These are phyloP conservation scores for Suricata suricatta DNA, from an alignment of 2,113 vertebrate genomes.

Conservation along the genomic window DNA sequence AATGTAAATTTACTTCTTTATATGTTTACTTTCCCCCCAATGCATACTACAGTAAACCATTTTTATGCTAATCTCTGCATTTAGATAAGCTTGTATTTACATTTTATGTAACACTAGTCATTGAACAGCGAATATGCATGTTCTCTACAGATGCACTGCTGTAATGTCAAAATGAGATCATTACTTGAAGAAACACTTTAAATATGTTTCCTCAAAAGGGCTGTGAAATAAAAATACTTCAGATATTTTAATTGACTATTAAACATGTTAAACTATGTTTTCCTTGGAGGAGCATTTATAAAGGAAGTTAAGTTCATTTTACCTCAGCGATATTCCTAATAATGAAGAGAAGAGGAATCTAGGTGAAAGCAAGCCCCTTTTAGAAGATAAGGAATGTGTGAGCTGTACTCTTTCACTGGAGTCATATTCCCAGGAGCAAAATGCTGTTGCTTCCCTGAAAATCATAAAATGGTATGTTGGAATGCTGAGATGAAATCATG, in stretches of 20 bases:
- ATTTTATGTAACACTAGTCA: slow-evolving; percentile 60
- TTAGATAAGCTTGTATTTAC: slow-evolving; percentile 78
- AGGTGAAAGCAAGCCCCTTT: background rate
- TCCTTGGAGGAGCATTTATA: background rate
- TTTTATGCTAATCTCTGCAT: slow-evolving; percentile 67
- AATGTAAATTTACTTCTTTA: slow-evolving; percentile 70
- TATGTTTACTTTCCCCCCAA: slow-evolving; percentile 77
- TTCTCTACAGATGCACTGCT: slow-evolving; percentile 41
- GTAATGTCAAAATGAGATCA: slow-evolving; percentile 52
- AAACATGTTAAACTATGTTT: background rate
- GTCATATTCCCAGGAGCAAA: background rate
- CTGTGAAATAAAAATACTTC: background rate
- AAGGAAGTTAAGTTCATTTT: background rate
- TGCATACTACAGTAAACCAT: slow-evolving; percentile 66
- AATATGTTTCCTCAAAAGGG: background rate
- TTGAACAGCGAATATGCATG: slow-evolving; percentile 73
- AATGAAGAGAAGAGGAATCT: slow-evolving; percentile 23
- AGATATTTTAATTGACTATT: background rate
- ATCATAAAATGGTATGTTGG: background rate
- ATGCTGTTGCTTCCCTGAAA: background rate
- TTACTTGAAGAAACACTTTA: slow-evolving; percentile 67
- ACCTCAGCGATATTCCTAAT: background rate
- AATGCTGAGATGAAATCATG: background rate
- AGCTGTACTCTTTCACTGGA: background rate
- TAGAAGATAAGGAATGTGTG: background rate